A percentile compares a stretch with the other conserved stretches of the same genome.
Conservation (phyloP, 1,140 invertebrate genomes). For the Penaeus vannamei region DNA sequence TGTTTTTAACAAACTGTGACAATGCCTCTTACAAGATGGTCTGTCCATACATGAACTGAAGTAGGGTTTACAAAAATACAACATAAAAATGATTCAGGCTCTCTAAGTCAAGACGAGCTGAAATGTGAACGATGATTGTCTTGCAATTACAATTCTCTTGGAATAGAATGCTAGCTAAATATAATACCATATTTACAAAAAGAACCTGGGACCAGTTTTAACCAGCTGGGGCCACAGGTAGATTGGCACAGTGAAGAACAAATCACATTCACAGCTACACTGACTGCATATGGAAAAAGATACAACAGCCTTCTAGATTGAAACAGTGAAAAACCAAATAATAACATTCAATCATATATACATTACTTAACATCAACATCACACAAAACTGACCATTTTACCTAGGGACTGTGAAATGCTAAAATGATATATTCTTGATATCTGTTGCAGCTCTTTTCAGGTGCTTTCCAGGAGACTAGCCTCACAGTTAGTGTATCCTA, state of each 20-base stretch:
- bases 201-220: constrained; percentile 52
- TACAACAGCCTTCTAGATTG: constrained; percentile 59
- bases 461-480: constrained; percentile 40
- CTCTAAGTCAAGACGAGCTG: constrained; percentile 39
- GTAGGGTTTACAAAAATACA: constrained; percentile 60
- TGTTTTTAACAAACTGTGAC: constrained; percentile 61
- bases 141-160: constrained; percentile 63
- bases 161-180: constrained; percentile 63
- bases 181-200: constrained; percentile 63
- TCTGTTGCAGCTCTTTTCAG: constrained; percentile 41
- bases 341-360: constrained; percentile 64
- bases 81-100: constrained; percentile 48
- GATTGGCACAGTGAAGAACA: constrained; percentile 66
- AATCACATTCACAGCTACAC: constrained; percentile 64
- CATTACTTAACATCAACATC: constrained; percentile 64
- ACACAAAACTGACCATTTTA: constrained; percentile 64
- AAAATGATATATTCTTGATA: constrained; percentile 17
- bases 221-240: constrained; percentile 57
- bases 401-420: constrained; percentile 62
- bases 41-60: constrained; percentile 49
- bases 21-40: constrained; percentile 61
- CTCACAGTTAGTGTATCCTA: constrained; percentile 31
- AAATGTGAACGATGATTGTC: constrained; percentile 63
- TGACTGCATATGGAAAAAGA: constrained; percentile 62
- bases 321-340: constrained; percentile 62